Base-by-base conservation (phyloP, 2,888 invertebrate genomes). In the Agrilus biguttatus region DNA sequence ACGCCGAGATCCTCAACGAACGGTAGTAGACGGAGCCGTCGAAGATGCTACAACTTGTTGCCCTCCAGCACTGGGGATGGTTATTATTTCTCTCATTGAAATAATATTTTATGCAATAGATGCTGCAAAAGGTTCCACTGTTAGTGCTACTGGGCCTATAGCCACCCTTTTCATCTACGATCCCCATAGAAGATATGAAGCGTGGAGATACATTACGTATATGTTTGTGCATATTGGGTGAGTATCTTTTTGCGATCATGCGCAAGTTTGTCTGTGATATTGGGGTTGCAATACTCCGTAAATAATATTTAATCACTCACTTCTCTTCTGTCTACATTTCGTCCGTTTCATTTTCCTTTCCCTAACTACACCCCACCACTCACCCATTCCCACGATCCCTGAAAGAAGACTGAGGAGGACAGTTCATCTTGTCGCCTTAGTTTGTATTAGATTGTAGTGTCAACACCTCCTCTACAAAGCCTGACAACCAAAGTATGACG, bases 161-260 rank as follows among this genome's bases (percentile, higher is more conserved):
- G 83, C 88, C 8, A 78, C 78, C 41, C 65, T 83, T 3, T 80
- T 93, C 51, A 89, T 96, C 49, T 95, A 92, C 66, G 81, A 89
- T 68, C 96, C 96, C 0, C 73, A 78, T 47, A 78, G 79, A 57
- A 75, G 95, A 47, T 73, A 80, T 42, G 86, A 98, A 68, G 83
- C 81, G 1, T 98, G 97, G 97, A 73, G 97, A 55, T 97, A 82
- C 63, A 55, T 93, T 39, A 85, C 89, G 1, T 98, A 98, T 61
- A 95, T 95, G 91, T 82, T 96, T 61, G 89, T 96, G 19, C 96
- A 96, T 66, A 84, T 90, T 47, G 92, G 92, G 84, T 86, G 62
- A 72, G 78, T 59, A 41, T 5, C 36, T 10, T 28, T 10, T 8
- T 6, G 7, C 4, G 23, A 6, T 17, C 4, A 2, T 17, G 17